These are phyloP conservation scores for Abrostola tripartita DNA, from an alignment of 2,888 invertebrate species.

Conservation along the genomic window DNA sequence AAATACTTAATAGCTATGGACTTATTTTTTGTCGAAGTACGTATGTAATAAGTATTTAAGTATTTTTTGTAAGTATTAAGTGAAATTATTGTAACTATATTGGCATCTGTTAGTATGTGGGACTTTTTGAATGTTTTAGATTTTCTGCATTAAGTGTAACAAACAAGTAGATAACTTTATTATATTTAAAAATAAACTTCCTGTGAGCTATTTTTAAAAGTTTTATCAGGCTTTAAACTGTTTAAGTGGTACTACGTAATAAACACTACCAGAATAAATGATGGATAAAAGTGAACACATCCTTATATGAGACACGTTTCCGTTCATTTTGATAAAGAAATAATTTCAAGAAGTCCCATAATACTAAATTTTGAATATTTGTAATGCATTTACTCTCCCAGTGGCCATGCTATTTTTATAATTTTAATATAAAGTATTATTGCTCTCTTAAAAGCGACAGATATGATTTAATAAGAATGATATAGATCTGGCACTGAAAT, in stretches of 20 bases:
- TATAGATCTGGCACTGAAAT: conserved; percentile 56
- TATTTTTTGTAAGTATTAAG: conserved; percentile 54
- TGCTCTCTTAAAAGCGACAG: conserved; percentile 66
- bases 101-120: conserved; percentile 44
- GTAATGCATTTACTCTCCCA: conserved; percentile 76
- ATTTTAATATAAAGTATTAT: conserved; percentile 64
- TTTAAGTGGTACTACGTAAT: too few relatives aligned
- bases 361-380: conserved; percentile 51
- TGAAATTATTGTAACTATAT: conserved; percentile 44
- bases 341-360: conserved; percentile 51
- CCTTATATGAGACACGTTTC: background rate
- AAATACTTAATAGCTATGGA: conserved; percentile 57
- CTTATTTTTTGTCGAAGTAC: conserved; percentile 48
- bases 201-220: too few relatives aligned
- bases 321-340: background rate
- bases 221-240: too few relatives aligned
- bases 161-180: background rate
- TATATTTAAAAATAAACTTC: background rate
- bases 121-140: conserved; percentile 37
- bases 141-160: background rate
- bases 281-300: background rate
- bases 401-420: conserved; percentile 83
- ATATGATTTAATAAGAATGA: conserved; percentile 51
- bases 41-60: conserved; percentile 48
- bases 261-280: background rate